Base-by-base conservation (phyloP, 1,140 invertebrate species). In the Hylaeus anthracinus region DNA sequence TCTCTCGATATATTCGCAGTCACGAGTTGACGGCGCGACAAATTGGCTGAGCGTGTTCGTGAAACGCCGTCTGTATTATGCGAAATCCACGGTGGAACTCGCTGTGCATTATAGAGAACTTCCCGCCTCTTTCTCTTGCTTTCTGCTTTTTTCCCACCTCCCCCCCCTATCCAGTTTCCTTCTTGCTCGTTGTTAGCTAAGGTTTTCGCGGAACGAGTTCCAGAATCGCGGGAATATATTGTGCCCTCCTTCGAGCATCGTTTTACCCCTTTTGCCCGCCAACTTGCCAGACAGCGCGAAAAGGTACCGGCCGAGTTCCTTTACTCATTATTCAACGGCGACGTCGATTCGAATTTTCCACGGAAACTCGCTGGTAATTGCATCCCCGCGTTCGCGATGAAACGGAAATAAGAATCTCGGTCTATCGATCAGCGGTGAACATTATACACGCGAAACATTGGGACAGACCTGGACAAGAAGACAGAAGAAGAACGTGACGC, bases 41-140 rank as follows among this genome's bases (percentile, higher is more conserved):
- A 91, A 91, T 91, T 90, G 90, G 84, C 87, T 76, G 89, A 89
- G 87, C 89, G 89, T 89, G 90, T 88, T 80, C 72, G 64, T 75
- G 79, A 80, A 75, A 80, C 51, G 88, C 84, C 80, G 72, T 58
- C 72, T 78, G 85, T 88, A 90, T 91, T 90, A 90, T 91, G 86
- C 86, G 84, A 77, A 88, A 90, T 89, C 85, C 84, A 83, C 77
- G 83, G 81, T 3, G 75, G 82, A 85, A 81, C 88, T 90, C 90
- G 61, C 83, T 83, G 87, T 89, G 85, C 71, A 69, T 82, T 82
- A 79, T 73, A 73, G 48, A 73, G 48, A 67, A 66, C 55, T 67
- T 73, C 9, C 51, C 70, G 70, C 45, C 63, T 61, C 51, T 69
- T 63, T 69, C 39, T 60, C 71, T 72, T 9, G 51, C 69, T n/a